phyloP scores from a whole-genome alignment of 2,888 invertebrate genomes.

The Erpobdella octoculata region DNA sequence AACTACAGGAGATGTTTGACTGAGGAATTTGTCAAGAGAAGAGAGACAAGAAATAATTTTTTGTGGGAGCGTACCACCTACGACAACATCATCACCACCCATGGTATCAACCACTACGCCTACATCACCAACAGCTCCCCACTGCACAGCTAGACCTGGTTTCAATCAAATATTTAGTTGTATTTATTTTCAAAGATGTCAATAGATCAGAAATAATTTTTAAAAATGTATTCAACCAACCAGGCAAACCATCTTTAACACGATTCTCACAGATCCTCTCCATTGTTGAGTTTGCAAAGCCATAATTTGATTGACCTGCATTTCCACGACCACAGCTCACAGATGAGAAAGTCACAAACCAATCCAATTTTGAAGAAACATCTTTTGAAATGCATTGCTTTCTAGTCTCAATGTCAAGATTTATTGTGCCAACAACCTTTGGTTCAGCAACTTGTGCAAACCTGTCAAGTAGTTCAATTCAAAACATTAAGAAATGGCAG shows the following conservation, averaged over 20 bases:
- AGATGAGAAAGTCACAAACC: conserved; percentile 92
- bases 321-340: conserved; percentile 94
- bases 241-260: conserved; percentile 68
- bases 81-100: conserved; percentile 76
- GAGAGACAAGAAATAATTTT: conserved; percentile 83
- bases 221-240: conserved; percentile 22
- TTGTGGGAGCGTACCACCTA: conserved; percentile 92
- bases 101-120: conserved; percentile 82
- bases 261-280: conserved; percentile 84
- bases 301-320: conserved; percentile 91
- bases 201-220: neutral
- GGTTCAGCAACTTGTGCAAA: conserved; percentile 72
- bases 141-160: conserved; percentile 73
- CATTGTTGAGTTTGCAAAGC: conserved; percentile 92
- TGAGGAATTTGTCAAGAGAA: conserved; percentile 80
- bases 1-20: conserved; percentile 61
- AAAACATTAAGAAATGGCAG: too few relatives aligned
- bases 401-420: conserved; percentile 73
- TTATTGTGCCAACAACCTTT: conserved; percentile 75
- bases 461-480: conserved; percentile 31
- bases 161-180: neutral
- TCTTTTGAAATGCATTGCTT: conserved; percentile 63
- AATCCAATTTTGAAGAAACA: conserved; percentile 68
- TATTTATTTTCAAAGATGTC: neutral
- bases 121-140: conserved; percentile 97